These are phyloP conservation scores for Clavelina lepadiformis DNA, from an alignment of 23 tunicate species.

Conservation along the genomic window DNA sequence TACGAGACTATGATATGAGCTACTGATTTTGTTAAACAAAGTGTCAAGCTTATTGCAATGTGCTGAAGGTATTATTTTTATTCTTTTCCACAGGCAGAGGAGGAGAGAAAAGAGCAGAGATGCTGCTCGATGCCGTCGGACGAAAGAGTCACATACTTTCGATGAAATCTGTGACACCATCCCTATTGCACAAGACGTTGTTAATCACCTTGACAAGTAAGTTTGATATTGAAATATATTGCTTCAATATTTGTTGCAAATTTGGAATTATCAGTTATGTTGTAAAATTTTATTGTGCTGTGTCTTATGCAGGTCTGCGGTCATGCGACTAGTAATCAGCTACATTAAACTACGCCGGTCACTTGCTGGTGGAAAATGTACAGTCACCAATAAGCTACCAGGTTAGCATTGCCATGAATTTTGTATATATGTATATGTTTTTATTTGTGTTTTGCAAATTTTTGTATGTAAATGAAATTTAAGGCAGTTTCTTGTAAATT, in stretches of 20 bases:
- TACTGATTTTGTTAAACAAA: too few species aligned
- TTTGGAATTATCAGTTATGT: neutral
- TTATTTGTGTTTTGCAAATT: too few species aligned
- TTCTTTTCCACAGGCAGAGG: slow-evolving; percentile 23
- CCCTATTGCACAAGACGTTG: slow-evolving; percentile 51
- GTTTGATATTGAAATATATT: neutral
- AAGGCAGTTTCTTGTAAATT: too few species aligned
- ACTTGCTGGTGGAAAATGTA: neutral
- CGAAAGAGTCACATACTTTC: slow-evolving; percentile 64
- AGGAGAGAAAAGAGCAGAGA: slow-evolving; percentile 83
- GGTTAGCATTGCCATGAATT: too few species aligned
- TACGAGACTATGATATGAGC: too few species aligned
- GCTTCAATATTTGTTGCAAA: neutral
- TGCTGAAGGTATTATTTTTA: too few species aligned
- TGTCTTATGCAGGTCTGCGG: slow-evolving; percentile 35
- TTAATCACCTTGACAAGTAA: slow-evolving; percentile 72
- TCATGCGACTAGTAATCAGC: slow-evolving; percentile 66
- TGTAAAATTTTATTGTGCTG: neutral
- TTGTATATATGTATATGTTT: too few species aligned
- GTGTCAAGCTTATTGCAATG: too few species aligned
- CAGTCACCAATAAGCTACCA: neutral
- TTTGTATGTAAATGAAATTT: too few species aligned
- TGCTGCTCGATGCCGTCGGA: slow-evolving; percentile 75
- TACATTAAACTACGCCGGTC: slow-evolving; percentile 71
- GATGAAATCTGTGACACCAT: slow-evolving; percentile 59